These are phyloP conservation scores for Leucoma salicis DNA, from an alignment of 2,888 invertebrate species.

Conservation along the genomic window DNA sequence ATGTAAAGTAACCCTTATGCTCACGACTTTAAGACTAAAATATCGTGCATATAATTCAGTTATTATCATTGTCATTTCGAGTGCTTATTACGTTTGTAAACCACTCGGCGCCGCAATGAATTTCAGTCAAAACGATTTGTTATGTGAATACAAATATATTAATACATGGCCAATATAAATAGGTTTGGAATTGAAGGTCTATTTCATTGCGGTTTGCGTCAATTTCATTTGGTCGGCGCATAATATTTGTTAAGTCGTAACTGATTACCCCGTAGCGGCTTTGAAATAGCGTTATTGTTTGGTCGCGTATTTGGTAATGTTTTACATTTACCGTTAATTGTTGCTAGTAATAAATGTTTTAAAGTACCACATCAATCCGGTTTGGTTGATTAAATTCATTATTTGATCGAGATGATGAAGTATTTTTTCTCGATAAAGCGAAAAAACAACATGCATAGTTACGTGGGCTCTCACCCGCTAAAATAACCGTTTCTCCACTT, in stretches of 20 bases:
- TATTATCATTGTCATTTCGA: too few relatives aligned
- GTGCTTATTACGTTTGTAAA: too few relatives aligned
- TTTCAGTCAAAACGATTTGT: constrained; percentile 37
- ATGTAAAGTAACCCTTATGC: constrained; percentile 3
- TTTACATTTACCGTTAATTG: constrained; percentile 32
- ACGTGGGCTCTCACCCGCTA: too few relatives aligned
- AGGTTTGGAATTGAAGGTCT: constrained; percentile 8
- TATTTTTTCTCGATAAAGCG: too few relatives aligned
- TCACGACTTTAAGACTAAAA: too few relatives aligned
- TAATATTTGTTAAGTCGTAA: constrained; percentile 27
- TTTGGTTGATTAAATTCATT: too few relatives aligned
- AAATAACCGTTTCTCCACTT: too few relatives aligned
- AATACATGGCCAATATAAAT: constrained; percentile 22
- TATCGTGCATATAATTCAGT: constrained; percentile 12
- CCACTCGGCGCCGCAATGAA: constrained; percentile 32
- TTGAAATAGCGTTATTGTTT: constrained; percentile 24
- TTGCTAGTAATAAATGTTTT: not conserved
- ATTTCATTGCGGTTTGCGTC: constrained; percentile 15
- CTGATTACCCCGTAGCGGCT: constrained; percentile 20
- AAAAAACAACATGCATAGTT: too few relatives aligned
- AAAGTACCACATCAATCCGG: too few relatives aligned
- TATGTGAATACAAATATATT: constrained; percentile 31
- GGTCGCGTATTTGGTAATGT: constrained; percentile 19
- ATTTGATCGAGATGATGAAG: too few relatives aligned
- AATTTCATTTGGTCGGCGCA: constrained; percentile 21